Evolutionary conservation across 2,113 vertebrate species (phyloP).

Genomic region (Chaenogobius annularis): DNA sequence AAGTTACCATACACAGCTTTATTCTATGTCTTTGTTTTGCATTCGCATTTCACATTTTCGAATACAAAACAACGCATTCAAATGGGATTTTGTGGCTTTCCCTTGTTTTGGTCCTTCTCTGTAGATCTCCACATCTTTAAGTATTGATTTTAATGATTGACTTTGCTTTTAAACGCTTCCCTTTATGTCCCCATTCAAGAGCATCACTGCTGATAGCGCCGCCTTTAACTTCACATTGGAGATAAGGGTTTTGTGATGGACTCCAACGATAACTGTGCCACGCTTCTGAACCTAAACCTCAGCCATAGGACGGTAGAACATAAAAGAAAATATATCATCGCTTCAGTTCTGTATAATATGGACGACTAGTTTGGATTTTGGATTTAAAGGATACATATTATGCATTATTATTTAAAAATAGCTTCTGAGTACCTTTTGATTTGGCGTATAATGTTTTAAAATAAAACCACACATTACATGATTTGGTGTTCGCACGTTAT

Average conservation of each 20-base stretch:
- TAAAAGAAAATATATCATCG: not conserved
- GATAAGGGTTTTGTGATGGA: slow-evolving; percentile 53
- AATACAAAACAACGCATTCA: not conserved
- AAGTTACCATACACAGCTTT: too few relatives aligned
- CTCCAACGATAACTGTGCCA: slow-evolving; percentile 38
- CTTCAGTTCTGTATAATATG: not conserved
- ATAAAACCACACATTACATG: too few relatives aligned
- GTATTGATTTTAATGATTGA: slow-evolving; percentile 23
- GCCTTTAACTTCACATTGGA: slow-evolving; percentile 37
- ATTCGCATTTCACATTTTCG: not conserved
- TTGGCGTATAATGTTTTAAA: too few relatives aligned
- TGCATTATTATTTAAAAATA: too few relatives aligned
- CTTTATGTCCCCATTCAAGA: slow-evolving; percentile 40
- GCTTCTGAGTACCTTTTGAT: too few relatives aligned
- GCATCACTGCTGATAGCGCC: slow-evolving; percentile 48
- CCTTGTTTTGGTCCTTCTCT: not conserved
- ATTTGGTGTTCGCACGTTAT: too few relatives aligned
- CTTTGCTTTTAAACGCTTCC: slow-evolving; percentile 33
- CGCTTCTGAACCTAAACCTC: slow-evolving; percentile 19
- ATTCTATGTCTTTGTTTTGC: too few relatives aligned
- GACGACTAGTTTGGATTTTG: too few relatives aligned
- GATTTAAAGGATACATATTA: too few relatives aligned
- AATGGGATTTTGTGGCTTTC: not conserved
- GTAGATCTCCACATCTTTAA: slow-evolving; percentile 6
- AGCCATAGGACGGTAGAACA: not conserved